Evolutionary conservation across 1,140 invertebrate genomes (phyloP).

Genomic region (Melipona quadrifasciata): DNA sequence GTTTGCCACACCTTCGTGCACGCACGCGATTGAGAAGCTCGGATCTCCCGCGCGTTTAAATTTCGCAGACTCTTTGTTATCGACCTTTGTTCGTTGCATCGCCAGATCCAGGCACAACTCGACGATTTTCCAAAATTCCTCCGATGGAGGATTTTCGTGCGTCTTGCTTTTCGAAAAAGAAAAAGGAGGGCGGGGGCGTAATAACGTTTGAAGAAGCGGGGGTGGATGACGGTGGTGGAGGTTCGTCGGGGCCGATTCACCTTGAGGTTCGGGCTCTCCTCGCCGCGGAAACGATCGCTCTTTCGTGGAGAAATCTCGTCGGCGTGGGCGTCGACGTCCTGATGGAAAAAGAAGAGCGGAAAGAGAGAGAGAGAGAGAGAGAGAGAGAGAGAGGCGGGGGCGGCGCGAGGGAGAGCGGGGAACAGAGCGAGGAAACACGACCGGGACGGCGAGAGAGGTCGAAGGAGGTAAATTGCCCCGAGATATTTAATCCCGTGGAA

Average conservation of each 20-base stretch:
- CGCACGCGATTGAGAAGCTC: too few species aligned
- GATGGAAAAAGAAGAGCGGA: slow-evolving; percentile 45
- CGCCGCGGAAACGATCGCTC: slow-evolving; percentile 47
- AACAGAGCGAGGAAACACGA: background rate
- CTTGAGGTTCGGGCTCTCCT: background rate
- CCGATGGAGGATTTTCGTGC: too few species aligned
- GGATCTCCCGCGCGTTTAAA: too few species aligned
- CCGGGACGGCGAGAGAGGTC: slow-evolving; percentile 50
- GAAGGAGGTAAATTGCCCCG: slow-evolving; percentile 75
- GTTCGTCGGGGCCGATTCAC: background rate
- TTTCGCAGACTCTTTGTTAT: too few species aligned
- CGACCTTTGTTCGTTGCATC: too few species aligned
- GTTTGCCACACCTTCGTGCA: background rate
- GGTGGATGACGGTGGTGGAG: slow-evolving; percentile 4
- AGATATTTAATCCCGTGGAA: slow-evolving; percentile 79
- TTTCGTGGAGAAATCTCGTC: slow-evolving; percentile 55
- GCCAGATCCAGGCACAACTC: too few species aligned
- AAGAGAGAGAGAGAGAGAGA: slow-evolving; percentile 17
- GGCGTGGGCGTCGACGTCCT: slow-evolving; percentile 54
- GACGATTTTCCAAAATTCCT: too few species aligned
- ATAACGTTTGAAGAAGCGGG: slow-evolving; percentile 35
- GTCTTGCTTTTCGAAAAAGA: background rate
- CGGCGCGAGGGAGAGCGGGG: slow-evolving; percentile 32
- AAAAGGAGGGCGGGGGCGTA: background rate
- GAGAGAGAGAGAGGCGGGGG: slow-evolving; percentile 32